A percentile compares a stretch with the other conserved stretches of the same genome.
These are phyloP conservation scores for Belonocnema kinseyi DNA, from an alignment of 1,140 invertebrate genomes.

Conservation along the genomic window DNA sequence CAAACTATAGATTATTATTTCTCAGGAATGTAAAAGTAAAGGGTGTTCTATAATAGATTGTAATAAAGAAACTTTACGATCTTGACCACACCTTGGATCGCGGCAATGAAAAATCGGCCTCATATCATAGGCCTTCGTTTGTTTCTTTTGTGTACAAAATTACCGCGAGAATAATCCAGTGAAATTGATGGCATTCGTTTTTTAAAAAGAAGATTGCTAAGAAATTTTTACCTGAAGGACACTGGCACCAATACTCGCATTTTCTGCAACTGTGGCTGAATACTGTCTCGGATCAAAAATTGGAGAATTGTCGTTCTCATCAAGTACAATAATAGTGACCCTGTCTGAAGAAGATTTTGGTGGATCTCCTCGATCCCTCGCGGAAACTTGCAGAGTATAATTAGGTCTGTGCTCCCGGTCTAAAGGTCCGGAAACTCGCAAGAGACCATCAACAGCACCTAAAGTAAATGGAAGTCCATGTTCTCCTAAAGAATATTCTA, in stretches of 20 bases:
- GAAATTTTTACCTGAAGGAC: conserved; percentile 83
- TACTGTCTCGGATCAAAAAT: conserved; percentile 93
- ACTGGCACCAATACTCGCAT: conserved; percentile 93
- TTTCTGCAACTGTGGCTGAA: conserved; percentile 91
- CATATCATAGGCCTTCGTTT: neutral
- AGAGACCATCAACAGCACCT: conserved; percentile 90
- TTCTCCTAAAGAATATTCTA: conserved; percentile 87
- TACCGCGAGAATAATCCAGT: too few species aligned
- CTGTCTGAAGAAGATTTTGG: conserved; percentile 82
- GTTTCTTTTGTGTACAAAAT: neutral
- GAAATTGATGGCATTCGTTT: too few species aligned
- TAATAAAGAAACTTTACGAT: conserved; percentile 3
- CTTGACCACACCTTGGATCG: neutral
- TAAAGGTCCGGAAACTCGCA: conserved; percentile 87
- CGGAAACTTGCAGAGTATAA: conserved; percentile 88
- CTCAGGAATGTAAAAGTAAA: neutral
- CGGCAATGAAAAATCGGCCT: neutral
- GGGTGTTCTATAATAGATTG: conserved; percentile 12
- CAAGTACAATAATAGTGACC: conserved; percentile 86
- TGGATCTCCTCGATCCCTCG: conserved; percentile 92
- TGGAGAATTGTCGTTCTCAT: conserved; percentile 96
- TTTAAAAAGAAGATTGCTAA: too few species aligned
- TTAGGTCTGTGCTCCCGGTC: conserved; percentile 90
- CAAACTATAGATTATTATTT: neutral
- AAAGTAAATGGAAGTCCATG: conserved; percentile 84